Conservation (phyloP, 2,888 invertebrate genomes). For the Mimumesa dahlbomi region DNA sequence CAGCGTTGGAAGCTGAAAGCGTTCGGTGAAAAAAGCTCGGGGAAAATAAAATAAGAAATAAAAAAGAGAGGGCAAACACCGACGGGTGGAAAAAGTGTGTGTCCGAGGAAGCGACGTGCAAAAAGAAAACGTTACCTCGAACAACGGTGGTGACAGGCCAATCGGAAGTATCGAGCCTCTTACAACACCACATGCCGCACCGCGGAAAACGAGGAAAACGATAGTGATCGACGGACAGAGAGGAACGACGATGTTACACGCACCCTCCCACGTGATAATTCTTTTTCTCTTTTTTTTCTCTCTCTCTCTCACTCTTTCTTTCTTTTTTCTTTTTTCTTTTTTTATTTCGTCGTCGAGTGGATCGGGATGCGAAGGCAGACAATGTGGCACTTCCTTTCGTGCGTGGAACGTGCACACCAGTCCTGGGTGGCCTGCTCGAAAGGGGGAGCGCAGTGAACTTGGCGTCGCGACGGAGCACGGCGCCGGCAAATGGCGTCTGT, state of each 20-base stretch:
- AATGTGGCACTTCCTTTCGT: conserved; percentile 13
- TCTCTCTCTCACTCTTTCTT: conserved; percentile 5
- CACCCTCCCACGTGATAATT: background rate
- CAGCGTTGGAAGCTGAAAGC: background rate
- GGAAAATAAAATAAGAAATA: too few relatives aligned
- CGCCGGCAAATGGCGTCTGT: conserved; percentile 71
- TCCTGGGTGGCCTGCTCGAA: conserved; percentile 44
- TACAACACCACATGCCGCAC: conserved; percentile 72
- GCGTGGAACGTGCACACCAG: conserved; percentile 41
- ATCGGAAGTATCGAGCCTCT: conserved; percentile 70
- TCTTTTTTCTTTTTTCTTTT: background rate
- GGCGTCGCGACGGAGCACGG: conserved; percentile 67
- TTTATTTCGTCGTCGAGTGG: conserved; percentile 17
- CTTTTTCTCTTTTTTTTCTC: background rate
- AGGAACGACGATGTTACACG: background rate
- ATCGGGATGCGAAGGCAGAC: conserved; percentile 7
- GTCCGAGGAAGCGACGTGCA: conserved; percentile 56
- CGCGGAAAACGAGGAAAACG: conserved; percentile 4
- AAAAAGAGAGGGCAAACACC: too few relatives aligned
- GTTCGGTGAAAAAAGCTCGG: conserved; percentile 26
- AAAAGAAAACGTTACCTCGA: conserved; percentile 67
- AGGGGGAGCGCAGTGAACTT: conserved; percentile 73
- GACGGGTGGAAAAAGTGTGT: conserved; percentile 24
- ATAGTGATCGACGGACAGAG: background rate
- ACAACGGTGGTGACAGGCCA: conserved; percentile 72